Evolutionary conservation across 37 sponge, comb jelly and placozoan species (phyloP), one percentile per base, ranked within the genome.

Genomic region (Spongilla lacustris): DNA sequence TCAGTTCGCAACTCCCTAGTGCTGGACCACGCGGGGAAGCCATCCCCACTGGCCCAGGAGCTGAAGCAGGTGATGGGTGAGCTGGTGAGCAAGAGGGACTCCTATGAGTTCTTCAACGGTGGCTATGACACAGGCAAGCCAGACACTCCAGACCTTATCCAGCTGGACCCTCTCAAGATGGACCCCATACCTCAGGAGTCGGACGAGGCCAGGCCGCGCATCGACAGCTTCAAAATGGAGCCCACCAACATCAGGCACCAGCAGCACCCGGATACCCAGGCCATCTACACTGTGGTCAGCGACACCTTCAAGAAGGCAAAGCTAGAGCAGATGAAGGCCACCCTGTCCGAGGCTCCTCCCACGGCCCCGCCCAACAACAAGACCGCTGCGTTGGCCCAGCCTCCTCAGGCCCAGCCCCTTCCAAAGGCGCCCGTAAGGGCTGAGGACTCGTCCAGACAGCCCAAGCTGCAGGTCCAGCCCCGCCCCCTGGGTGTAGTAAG

Each of bases 161-260:
- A 29, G 80, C 83, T 69, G 71, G 82, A 29, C 19, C 33, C 81
- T 30, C 69, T 89, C 46, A 24, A 29, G 80, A 83, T 69, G 71
- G 82, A 33, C n/a, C 22, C 22, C 23, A 32, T 3, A 12, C 49
- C 33, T 12, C 32, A 14, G 35, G 33, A 9, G 25, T 10, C 23
- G 41, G 68, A 77, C 19, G 73, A 82, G 21, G 69, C 82, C 36
- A 35, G 71, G 17, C 67, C 29, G 46, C 84, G 81, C 41, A 58
- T 22, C 25, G 76, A 58, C 36, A 90, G 90, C 31, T 79, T 81
- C 41, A 73, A 85, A 32, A 90, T 90, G 90, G 90, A 90, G 25
- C 90, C 90, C 19, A 58, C 74, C 26, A 73, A 41, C 34, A 82
- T 91, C 24, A 73, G 82, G 32, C 78, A 74, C 14, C 66, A 86